These are phyloP conservation scores for Enteromius argenteus DNA, from an alignment of 2,797 vertebrate genomes.

Conservation along the genomic window DNA sequence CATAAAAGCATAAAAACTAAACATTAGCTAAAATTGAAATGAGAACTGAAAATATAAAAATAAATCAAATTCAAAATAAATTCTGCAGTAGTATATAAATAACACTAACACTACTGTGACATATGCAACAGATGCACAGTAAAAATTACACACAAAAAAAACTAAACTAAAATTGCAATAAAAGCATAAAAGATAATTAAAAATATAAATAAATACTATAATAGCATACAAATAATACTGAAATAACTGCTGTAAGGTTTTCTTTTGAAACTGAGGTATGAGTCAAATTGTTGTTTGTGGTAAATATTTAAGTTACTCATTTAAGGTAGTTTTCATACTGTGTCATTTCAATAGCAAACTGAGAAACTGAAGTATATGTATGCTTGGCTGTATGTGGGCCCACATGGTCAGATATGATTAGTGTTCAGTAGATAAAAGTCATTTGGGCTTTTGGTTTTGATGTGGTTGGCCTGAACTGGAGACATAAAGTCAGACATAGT, in stretches of 20 bases:
- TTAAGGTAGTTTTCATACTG: not conserved
- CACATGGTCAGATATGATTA: not conserved
- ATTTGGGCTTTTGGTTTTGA: constrained; percentile 44
- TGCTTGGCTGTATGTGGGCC: not conserved
- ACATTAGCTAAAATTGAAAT: not conserved
- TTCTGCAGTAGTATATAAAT: not conserved
- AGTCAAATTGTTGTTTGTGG: not conserved
- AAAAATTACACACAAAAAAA: not conserved
- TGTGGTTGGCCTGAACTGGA: constrained; percentile 49
- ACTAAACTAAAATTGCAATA: not conserved
- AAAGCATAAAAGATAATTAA: not conserved
- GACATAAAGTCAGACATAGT: constrained; percentile 51
- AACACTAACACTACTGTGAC: not conserved
- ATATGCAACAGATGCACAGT: not conserved
- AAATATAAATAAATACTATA: not conserved
- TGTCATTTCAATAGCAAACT: not conserved
- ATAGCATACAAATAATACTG: not conserved
- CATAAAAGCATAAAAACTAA: not conserved
- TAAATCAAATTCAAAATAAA: not conserved
- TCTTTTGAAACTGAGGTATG: not conserved
- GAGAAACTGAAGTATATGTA: not conserved
- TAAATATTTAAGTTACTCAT: not conserved
- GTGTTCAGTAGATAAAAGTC: constrained; percentile 17
- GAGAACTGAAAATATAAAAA: not conserved
- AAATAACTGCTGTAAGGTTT: not conserved